Evolutionary conservation across 2,888 invertebrate species (phyloP).

Genomic region (Diogma glabrata): DNA sequence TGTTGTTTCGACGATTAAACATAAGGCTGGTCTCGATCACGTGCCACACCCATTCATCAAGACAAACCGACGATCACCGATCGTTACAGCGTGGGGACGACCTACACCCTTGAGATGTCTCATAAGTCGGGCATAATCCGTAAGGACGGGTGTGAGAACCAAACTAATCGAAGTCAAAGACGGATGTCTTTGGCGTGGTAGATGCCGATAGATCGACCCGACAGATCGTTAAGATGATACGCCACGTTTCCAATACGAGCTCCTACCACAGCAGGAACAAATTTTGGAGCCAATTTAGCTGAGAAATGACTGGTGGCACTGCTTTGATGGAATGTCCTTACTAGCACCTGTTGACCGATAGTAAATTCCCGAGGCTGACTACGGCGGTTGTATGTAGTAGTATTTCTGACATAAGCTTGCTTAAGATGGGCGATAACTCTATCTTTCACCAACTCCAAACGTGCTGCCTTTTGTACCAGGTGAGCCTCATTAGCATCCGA

Average conservation of each 20-base stretch:
- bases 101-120: no score
- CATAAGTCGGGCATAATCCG: no score
- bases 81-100: no score
- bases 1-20: no score
- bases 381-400: neutral
- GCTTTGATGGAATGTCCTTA: neutral
- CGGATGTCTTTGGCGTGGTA: constrained; percentile 3
- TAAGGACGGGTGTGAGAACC: no score
- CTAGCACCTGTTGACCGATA: neutral
- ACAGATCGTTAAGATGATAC: neutral
- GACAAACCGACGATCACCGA: no score
- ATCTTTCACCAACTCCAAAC: neutral
- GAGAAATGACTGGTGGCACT: neutral
- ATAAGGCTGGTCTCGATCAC: no score
- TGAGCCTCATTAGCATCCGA: neutral
- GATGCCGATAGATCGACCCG: neutral
- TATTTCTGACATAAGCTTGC: neutral
- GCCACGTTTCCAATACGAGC: neutral
- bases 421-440: neutral
- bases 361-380: neutral
- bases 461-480: neutral
- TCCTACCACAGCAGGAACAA: neutral
- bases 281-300: neutral
- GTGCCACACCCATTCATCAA: no score
- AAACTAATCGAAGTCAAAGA: no score